phyloP scores from a whole-genome alignment of 1,140 invertebrate species.

The Scaptodrosophila lebanonensis region DNA sequence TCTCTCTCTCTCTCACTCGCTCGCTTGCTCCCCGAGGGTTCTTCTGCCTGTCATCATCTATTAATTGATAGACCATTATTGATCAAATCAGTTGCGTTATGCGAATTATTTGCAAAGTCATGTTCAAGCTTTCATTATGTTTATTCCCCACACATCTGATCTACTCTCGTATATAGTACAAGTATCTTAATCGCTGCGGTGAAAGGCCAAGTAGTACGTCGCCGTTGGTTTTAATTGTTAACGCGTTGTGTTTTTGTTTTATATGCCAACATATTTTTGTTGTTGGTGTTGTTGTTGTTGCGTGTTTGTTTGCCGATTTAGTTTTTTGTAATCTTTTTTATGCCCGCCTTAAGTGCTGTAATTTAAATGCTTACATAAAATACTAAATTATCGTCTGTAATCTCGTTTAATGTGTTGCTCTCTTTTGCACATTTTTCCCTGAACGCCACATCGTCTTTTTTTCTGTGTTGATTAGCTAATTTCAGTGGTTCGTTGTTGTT shows the following conservation, averaged over 20 bases:
- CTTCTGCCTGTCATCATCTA: too few species aligned
- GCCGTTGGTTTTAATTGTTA: background rate
- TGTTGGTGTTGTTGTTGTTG: constrained; percentile 19
- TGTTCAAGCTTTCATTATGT: too few species aligned
- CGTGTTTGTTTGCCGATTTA: constrained; percentile 22
- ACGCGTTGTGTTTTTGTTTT: constrained; percentile 1
- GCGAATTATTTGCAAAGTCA: too few species aligned
- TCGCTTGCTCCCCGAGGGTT: too few species aligned
- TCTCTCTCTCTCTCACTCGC: too few species aligned
- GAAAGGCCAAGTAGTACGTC: constrained; percentile 36
- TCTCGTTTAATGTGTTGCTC: background rate
- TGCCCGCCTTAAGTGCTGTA: constrained; percentile 59
- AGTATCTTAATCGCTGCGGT: constrained; percentile 14
- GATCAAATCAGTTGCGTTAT: too few species aligned
- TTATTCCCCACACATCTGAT: too few species aligned
- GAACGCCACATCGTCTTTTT: constrained; percentile 8
- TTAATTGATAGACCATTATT: too few species aligned
- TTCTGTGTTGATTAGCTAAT: constrained; percentile 59
- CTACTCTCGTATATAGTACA: too few species aligned
- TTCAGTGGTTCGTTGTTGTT: constrained; percentile 32
- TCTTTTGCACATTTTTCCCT: constrained; percentile 17
- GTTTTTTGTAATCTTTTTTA: constrained; percentile 41
- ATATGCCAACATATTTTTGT: constrained; percentile 13
- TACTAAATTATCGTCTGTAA: constrained; percentile 2
- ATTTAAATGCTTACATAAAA: constrained; percentile 59